phyloP scores from a whole-genome alignment of 23 tunicate species.

The Trididemnum nubilum region DNA sequence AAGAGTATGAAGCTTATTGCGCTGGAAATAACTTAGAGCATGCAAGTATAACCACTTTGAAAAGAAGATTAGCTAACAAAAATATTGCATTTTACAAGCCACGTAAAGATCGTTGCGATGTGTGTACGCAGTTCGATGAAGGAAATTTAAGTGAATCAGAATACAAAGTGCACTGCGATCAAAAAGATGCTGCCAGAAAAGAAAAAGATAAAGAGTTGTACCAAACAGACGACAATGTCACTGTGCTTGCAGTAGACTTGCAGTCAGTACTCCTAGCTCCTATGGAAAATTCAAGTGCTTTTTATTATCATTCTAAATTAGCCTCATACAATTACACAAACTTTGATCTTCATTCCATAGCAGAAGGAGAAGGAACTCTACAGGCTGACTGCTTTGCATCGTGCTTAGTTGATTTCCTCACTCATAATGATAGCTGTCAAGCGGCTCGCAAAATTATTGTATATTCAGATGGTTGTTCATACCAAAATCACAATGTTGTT shows the following conservation, averaged over 20 bases:
- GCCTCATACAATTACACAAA: background rate
- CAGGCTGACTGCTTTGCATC: background rate
- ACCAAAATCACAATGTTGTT: background rate
- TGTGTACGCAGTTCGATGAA: background rate
- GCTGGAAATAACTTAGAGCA: background rate
- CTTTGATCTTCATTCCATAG: background rate
- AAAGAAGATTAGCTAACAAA: no score
- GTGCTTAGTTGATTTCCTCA: background rate
- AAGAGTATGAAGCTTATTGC: background rate
- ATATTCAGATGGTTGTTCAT: background rate
- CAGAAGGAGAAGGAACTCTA: background rate
- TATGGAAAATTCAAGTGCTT: background rate
- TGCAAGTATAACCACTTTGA: background rate
- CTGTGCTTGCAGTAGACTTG: background rate
- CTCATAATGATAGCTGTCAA: background rate
- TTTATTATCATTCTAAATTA: background rate
- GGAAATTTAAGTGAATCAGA: background rate
- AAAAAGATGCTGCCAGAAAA: background rate
- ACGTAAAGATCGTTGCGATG: background rate
- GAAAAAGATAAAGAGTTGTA: background rate
- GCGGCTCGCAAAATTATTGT: background rate
- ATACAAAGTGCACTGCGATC: background rate
- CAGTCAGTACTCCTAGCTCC: constrained; percentile 1
- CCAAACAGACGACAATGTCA: background rate
- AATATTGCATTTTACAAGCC: background rate